These are phyloP conservation scores for Andrena bicolor DNA, from an alignment of 2,888 invertebrate genomes.

Conservation along the genomic window DNA sequence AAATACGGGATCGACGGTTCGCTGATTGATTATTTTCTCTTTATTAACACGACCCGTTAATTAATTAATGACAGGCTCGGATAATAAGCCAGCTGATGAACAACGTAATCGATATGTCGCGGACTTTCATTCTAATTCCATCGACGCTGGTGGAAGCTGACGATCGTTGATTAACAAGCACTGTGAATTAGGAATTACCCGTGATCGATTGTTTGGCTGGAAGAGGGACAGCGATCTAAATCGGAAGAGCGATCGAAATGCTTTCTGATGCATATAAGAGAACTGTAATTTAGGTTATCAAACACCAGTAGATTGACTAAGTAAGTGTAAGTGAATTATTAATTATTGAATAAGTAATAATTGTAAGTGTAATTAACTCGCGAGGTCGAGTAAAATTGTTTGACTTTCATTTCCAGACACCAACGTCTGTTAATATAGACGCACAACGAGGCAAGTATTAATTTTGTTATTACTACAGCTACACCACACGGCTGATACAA, in stretches of 20 bases:
- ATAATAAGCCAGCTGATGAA: constrained; percentile 33
- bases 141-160: neutral
- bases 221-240: neutral
- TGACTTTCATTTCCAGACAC: constrained; percentile 35
- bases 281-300: no score
- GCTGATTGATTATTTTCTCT: constrained; percentile 62
- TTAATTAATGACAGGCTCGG: constrained; percentile 53
- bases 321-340: neutral
- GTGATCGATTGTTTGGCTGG: neutral
- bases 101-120: constrained; percentile 30
- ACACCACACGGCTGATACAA: constrained; percentile 65
- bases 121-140: constrained; percentile 6
- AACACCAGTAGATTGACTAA: neutral
- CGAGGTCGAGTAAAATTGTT: constrained; percentile 11
- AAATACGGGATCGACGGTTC: constrained; percentile 46
- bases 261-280: no score
- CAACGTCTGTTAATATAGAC: constrained; percentile 31
- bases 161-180: neutral
- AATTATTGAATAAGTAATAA: neutral
- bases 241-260: neutral
- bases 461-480: constrained; percentile 68
- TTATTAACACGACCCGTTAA: constrained; percentile 64
- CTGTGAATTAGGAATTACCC: neutral
- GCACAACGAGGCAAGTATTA: constrained; percentile 50
- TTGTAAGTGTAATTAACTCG: neutral